Evolutionary conservation across 2,113 vertebrate genomes (phyloP).

Genomic region (Paramormyrops kingsleyae): DNA sequence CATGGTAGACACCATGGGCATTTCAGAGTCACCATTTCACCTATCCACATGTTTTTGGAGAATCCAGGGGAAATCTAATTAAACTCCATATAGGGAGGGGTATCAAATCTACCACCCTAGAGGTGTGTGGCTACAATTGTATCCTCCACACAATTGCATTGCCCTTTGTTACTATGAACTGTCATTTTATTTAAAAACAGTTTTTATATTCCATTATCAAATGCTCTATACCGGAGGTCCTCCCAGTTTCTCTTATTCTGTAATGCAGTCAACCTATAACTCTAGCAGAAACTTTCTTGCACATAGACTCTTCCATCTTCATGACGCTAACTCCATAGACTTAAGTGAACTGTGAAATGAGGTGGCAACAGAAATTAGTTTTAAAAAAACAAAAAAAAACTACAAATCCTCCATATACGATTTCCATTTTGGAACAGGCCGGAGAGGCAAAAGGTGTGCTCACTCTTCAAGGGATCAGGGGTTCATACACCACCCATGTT

Average conservation of each 20-base stretch:
- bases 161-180: not conserved
- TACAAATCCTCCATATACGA: no score
- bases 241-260: not conserved
- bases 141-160: not conserved
- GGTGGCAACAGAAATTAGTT: no score
- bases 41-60: not conserved
- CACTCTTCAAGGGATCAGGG: no score
- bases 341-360: no score
- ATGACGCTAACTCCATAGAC: no score
- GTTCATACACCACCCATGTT: no score
- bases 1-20: not conserved
- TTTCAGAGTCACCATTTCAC: not conserved
- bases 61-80: not conserved
- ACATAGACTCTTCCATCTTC: no score
- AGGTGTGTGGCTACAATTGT: not conserved
- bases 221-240: not conserved
- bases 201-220: not conserved
- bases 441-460: no score
- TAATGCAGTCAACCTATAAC: not conserved
- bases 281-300: no score
- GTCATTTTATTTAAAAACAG: not conserved
- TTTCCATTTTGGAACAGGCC: no score
- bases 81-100: not conserved
- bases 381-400: no score
- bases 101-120: not conserved